Base-by-base conservation (phyloP, 2,797 vertebrate species). In the Hydrolagus colliei region DNA sequence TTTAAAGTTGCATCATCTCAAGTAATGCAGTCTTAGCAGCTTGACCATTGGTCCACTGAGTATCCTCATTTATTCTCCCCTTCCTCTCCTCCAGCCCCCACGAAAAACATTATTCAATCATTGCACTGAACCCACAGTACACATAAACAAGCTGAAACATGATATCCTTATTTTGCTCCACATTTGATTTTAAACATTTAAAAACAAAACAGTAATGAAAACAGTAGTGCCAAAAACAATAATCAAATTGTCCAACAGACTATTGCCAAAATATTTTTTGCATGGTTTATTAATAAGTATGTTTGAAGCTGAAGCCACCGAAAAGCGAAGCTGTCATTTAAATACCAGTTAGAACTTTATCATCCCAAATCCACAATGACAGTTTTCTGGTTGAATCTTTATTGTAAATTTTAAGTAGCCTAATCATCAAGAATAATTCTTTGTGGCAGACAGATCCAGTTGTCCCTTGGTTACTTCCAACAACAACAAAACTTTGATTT, bases 311-410 rank as follows among this genome's bases (percentile, higher is more conserved):
- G 18, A 77, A 77, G 75, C 75, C 75, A 77, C 11, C 61, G 79
- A 65, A 68, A 82, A 82, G 27, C 27, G 22, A 82, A 80, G 14
- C 79, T 41, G 62, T 68, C 79, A 82, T 16, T 82, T 68, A 16
- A 82, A 82, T 82, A 14, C 35, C 35, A 67, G 63, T 65, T 65
- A 35, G 13, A 82, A 82, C 63, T 82, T 68, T 68, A 82, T 67
- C 63, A 67, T 67, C 32, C 4, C 27, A 32, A 18, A 82, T 82
- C 14, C 14, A 20, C 18, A 9, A 1, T 35, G 79, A 82, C 79
- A 82, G 63, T 62, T 82, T 41, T 82, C 79, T 67, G 63, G 3
- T 41, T 41, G 16, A 82, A 82, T 82, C 63, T 67, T 82, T 11
- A 35, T 12, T 68, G 65, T 16, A 7, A 65, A 32, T 18, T 32